Conservation (phyloP, 2,888 invertebrate genomes). For the Tenthredo notha region DNA sequence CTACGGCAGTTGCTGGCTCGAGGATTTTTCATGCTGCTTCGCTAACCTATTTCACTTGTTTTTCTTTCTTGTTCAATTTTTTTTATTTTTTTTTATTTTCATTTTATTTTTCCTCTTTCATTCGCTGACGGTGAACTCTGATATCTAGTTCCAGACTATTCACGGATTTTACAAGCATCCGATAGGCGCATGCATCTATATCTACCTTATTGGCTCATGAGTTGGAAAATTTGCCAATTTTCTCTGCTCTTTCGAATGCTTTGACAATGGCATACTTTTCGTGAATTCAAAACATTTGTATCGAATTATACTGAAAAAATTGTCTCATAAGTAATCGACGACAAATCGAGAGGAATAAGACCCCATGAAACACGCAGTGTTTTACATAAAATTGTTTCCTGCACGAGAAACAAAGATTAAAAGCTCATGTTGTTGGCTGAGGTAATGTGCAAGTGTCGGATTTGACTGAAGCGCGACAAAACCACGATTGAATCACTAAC, state of each 20-base stretch:
- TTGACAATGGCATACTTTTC: neutral
- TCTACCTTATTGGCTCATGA: constrained; percentile 36
- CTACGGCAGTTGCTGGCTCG: constrained; percentile 22
- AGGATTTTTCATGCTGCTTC: constrained; percentile 37
- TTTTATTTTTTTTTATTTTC: neutral
- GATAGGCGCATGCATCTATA: neutral
- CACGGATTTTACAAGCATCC: constrained; percentile 23
- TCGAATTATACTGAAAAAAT: neutral
- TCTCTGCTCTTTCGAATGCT: neutral
- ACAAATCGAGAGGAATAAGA: neutral
- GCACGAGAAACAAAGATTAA: constrained; percentile 7
- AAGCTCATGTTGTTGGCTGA: neutral
- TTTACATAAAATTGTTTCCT: neutral
- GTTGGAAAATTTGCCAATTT: constrained; percentile 35
- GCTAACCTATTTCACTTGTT: constrained; percentile 39
- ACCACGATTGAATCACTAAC: constrained; percentile 11
- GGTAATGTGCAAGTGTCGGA: neutral
- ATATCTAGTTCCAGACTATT: constrained; percentile 9
- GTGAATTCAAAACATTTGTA: neutral
- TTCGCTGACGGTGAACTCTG: neutral
- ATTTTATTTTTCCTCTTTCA: neutral
- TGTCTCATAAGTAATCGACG: neutral
- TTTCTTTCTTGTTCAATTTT: neutral
- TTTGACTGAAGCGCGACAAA: neutral
- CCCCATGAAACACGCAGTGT: neutral